Percentiles rank a stretch among this genome's conserved stretches.
phyloP scores from a whole-genome alignment of 2,888 invertebrate species.

The Stramonita haemastoma region DNA sequence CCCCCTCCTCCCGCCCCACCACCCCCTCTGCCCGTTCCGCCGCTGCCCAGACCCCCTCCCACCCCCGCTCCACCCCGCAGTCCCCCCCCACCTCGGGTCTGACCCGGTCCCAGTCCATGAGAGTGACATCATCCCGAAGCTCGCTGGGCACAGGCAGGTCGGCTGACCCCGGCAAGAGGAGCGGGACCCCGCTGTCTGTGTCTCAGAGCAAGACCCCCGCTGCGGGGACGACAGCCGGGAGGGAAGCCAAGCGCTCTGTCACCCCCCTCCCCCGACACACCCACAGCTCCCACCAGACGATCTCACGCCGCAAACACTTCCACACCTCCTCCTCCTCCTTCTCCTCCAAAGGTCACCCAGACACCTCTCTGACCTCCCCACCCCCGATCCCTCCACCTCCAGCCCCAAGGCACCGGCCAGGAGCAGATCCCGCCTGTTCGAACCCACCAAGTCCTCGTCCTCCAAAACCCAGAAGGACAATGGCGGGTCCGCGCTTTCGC shows the following conservation, averaged over 20 bases:
- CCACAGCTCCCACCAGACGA: neutral
- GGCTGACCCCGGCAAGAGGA: constrained; percentile 35
- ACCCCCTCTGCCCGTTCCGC: constrained; percentile 48
- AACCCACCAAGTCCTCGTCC: constrained; percentile 65
- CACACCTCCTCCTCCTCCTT: constrained; percentile 53
- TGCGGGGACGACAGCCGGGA: constrained; percentile 26
- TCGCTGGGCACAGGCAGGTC: constrained; percentile 23
- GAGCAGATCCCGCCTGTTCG: constrained; percentile 60
- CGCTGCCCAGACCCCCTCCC: neutral
- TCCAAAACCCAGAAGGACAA: constrained; percentile 54
- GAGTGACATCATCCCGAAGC: constrained; percentile 47
- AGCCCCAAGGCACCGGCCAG: constrained; percentile 49
- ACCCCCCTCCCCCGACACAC: constrained; percentile 46
- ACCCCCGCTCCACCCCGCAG: constrained; percentile 31
- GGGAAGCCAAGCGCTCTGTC: constrained; percentile 34
- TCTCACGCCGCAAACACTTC: constrained; percentile 17
- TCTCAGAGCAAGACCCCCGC: constrained; percentile 31
- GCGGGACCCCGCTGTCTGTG: constrained; percentile 38
- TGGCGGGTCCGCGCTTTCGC: constrained; percentile 40
- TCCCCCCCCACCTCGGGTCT: constrained; percentile 45
- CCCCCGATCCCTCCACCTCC: constrained; percentile 55
- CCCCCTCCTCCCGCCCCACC: constrained; percentile 41
- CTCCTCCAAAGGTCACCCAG: constrained; percentile 59
- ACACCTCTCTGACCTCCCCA: constrained; percentile 54
- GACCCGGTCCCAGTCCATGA: constrained; percentile 53